Conservation (phyloP, 2,888 invertebrate genomes). For the Ochlodes sylvanus region DNA sequence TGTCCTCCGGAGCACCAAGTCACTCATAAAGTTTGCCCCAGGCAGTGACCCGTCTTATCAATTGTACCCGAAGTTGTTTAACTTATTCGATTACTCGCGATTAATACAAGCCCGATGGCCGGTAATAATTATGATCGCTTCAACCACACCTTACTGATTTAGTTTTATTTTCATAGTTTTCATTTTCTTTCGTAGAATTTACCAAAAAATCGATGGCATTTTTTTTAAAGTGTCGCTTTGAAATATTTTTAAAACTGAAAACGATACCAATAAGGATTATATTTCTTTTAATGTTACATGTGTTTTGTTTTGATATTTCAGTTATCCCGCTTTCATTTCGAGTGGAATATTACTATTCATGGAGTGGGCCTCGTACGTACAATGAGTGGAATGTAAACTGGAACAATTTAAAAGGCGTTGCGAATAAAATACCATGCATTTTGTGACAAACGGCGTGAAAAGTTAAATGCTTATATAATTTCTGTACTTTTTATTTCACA, state of each 20-base stretch:
- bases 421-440: conserved; percentile 5
- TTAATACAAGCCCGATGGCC: no score
- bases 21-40: no score
- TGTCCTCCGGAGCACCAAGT: no score
- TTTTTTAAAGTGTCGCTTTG: background rate
- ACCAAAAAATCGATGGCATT: background rate
- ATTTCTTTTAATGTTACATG: background rate
- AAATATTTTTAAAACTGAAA: background rate
- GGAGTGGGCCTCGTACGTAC: conserved; percentile 1
- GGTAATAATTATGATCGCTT: no score
- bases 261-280: background rate
- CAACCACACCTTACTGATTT: no score
- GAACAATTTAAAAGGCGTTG: conserved; percentile 1
- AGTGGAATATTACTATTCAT: conserved; percentile 9
- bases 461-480: conserved; percentile 1
- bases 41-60: no score
- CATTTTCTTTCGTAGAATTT: no score
- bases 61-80: no score
- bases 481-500: conserved; percentile 2
- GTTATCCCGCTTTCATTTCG: conserved; percentile 3
- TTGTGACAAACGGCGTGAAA: conserved; percentile 1
- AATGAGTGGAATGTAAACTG: conserved; percentile 7
- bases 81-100: no score
- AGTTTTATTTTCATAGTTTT: no score
- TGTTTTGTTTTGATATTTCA: conserved; percentile 4